phyloP scores from a whole-genome alignment of 2,797 vertebrate genomes.

The Poecilia wingei region DNA sequence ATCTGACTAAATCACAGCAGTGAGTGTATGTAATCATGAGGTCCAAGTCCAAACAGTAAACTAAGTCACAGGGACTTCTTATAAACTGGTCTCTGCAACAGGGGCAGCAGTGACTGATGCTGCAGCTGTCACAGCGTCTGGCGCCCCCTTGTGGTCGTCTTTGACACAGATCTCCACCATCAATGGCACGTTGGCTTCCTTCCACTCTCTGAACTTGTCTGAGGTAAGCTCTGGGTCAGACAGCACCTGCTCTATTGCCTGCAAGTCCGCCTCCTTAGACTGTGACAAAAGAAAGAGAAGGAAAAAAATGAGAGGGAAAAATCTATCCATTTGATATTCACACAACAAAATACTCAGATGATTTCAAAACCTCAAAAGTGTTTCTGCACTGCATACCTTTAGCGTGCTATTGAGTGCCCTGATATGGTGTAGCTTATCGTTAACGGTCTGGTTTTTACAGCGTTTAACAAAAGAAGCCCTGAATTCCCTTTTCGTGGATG shows the following conservation, averaged over 20 bases:
- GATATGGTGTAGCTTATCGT: slow-evolving; percentile 92
- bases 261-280: slow-evolving; percentile 94
- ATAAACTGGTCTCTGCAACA: slow-evolving; percentile 79
- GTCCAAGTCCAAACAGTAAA: slow-evolving; percentile 27
- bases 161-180: slow-evolving; percentile 87
- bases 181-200: slow-evolving; percentile 86
- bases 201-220: slow-evolving; percentile 90
- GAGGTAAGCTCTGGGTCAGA: slow-evolving; percentile 85
- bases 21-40: slow-evolving; percentile 17
- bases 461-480: slow-evolving; percentile 95
- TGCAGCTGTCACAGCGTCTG: slow-evolving; percentile 55
- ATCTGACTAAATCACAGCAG: slow-evolving; percentile 32
- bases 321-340: neutral
- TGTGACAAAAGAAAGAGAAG: slow-evolving; percentile 51
- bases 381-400: slow-evolving; percentile 83
- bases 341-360: neutral
- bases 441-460: slow-evolving; percentile 92
- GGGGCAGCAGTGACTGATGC: slow-evolving; percentile 51
- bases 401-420: slow-evolving; percentile 94
- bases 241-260: slow-evolving; percentile 89
- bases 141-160: slow-evolving; percentile 71
- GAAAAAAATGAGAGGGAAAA: neutral
- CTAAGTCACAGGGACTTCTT: slow-evolving; percentile 33
- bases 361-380: neutral
- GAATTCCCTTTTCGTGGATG: slow-evolving; percentile 93